Evolutionary conservation across 2,888 invertebrate genomes (phyloP).

Genomic region (Meiosimyza decipiens): DNA sequence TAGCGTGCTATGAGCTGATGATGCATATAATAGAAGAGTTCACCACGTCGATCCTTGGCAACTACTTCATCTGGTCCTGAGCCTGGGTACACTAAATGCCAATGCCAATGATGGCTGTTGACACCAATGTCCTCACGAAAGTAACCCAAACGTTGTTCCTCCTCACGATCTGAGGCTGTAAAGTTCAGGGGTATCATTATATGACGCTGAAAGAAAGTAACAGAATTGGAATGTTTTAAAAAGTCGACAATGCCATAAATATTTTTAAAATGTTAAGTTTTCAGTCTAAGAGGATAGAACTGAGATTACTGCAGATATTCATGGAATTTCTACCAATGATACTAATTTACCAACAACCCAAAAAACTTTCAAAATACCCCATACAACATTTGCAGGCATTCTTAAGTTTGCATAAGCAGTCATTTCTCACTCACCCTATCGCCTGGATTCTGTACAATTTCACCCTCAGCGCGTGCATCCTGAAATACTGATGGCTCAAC

Average conservation of each 20-base stretch:
- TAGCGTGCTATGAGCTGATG: conserved; percentile 74
- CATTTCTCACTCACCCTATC: conserved; percentile 64
- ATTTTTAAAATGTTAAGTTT: too few species aligned
- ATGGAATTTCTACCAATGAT: too few species aligned
- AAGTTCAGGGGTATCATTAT: conserved; percentile 79
- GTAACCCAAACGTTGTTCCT: conserved; percentile 84
- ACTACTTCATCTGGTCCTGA: conserved; percentile 74
- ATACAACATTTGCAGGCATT: too few species aligned
- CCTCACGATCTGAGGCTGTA: conserved; percentile 79
- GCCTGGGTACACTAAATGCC: conserved; percentile 88
- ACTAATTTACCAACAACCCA: too few species aligned
- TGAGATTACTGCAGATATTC: too few species aligned
- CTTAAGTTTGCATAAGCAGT: too few species aligned
- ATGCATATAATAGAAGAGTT: conserved; percentile 81
- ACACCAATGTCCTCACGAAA: conserved; percentile 88
- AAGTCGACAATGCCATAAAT: too few species aligned
- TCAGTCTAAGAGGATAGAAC: too few species aligned
- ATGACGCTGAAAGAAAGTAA: conserved; percentile 52
- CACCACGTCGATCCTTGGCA: conserved; percentile 78
- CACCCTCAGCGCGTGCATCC: conserved; percentile 76
- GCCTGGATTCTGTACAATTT: conserved; percentile 69
- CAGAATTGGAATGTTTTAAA: too few species aligned
- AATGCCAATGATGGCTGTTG: conserved; percentile 92
- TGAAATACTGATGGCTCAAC: conserved; percentile 79
- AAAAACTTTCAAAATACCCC: too few species aligned